These are phyloP conservation scores for Orussus abietinus DNA, from an alignment of 1,140 invertebrate species.

Conservation along the genomic window DNA sequence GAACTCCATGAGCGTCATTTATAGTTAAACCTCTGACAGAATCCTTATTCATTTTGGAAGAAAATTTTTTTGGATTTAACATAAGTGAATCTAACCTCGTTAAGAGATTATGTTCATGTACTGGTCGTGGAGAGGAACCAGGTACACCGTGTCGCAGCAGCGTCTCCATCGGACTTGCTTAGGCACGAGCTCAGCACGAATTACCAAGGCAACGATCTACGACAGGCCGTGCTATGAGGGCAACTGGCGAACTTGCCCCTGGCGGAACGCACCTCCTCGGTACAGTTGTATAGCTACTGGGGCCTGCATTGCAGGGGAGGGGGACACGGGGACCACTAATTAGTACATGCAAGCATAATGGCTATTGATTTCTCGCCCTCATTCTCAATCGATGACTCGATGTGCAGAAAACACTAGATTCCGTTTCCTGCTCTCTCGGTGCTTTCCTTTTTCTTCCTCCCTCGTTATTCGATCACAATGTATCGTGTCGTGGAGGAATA, in stretches of 20 bases:
- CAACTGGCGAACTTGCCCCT: conserved; percentile 52
- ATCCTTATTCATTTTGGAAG: no score
- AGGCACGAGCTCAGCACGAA: conserved; percentile 41
- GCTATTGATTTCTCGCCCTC: conserved; percentile 18
- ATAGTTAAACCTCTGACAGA: no score
- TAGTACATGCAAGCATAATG: conserved; percentile 47
- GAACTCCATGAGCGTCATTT: no score
- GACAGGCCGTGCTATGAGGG: conserved; percentile 47
- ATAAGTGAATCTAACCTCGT: no score
- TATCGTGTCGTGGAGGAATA: no score
- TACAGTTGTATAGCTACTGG: conserved; percentile 56
- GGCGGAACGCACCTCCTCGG: conserved; percentile 53
- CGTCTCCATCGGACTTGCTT: conserved; percentile 28
- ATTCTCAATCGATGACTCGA: no score
- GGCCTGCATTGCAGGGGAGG: conserved; percentile 50
- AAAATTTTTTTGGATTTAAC: no score
- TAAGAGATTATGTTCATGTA: no score
- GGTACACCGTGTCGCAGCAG: no score
- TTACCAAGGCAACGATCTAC: conserved; percentile 36
- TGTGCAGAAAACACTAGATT: no score
- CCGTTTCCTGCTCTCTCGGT: no score
- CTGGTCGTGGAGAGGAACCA: no score
- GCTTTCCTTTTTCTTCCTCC: neutral
- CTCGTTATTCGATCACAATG: neutral
- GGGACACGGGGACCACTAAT: conserved; percentile 47